Evolutionary conservation across 2,113 vertebrate species (phyloP).

Genomic region (Hippocampus mohnikei): DNA sequence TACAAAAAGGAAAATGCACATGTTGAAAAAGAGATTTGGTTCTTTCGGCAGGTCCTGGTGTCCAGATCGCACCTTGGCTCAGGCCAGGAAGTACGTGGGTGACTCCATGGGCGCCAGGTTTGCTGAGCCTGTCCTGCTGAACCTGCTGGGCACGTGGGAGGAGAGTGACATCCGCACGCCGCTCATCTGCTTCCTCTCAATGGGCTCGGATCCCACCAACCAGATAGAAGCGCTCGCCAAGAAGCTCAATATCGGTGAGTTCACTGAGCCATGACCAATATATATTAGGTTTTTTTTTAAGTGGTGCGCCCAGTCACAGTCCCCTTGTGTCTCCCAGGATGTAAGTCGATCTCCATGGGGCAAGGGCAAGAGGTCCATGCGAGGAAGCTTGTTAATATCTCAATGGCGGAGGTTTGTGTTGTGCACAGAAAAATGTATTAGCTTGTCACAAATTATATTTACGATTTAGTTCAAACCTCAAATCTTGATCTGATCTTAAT

Average conservation of each 20-base stretch:
- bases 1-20: too few species aligned
- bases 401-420: conserved; percentile 75
- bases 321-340: conserved; percentile 28
- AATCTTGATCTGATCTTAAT: too few species aligned
- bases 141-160: conserved; percentile 82
- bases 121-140: conserved; percentile 77
- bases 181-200: conserved; percentile 85
- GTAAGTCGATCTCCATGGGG: conserved; percentile 76
- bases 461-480: not conserved
- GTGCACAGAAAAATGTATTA: too few species aligned
- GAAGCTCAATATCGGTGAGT: conserved; percentile 74
- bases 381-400: conserved; percentile 79
- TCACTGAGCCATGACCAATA: not conserved
- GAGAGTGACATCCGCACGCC: conserved; percentile 82
- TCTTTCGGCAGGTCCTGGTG: conserved; percentile 75
- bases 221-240: conserved; percentile 84
- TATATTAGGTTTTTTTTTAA: not conserved
- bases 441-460: too few species aligned
- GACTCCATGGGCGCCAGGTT: conserved; percentile 80
- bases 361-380: conserved; percentile 86
- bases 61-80: conserved; percentile 74
- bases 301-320: too few species aligned
- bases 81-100: conserved; percentile 83
- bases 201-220: conserved; percentile 86
- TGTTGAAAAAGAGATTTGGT: not conserved